phyloP scores from a whole-genome alignment of 2,797 vertebrate species.

The Pogoniulus pusillus region DNA sequence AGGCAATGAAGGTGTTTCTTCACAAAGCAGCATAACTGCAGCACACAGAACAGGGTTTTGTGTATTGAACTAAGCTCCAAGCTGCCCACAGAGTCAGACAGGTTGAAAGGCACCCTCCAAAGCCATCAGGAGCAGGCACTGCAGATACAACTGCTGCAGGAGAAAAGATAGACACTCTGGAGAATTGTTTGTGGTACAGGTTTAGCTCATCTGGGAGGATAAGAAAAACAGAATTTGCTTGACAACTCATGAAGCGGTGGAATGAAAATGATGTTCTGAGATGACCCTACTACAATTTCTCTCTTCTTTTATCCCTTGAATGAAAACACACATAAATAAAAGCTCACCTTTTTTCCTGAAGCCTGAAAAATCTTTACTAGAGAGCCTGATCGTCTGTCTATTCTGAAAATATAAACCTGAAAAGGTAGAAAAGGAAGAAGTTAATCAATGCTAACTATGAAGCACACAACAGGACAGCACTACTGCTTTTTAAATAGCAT shows the following conservation, averaged over 20 bases:
- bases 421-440: slow-evolving; percentile 3
- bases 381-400: slow-evolving; percentile 84
- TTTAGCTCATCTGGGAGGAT: background rate
- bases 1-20: background rate
- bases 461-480: background rate
- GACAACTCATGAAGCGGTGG: background rate
- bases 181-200: background rate
- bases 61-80: background rate
- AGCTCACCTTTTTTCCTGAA: slow-evolving; percentile 95
- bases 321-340: background rate
- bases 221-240: background rate
- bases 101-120: no score
- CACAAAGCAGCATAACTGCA: background rate
- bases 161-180: background rate
- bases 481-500: background rate
- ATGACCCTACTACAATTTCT: background rate
- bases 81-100: background rate
- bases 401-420: slow-evolving; percentile 97
- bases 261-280: background rate
- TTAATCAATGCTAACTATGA: background rate
- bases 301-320: background rate
- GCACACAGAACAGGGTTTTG: background rate
- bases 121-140: background rate
- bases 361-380: slow-evolving; percentile 93
- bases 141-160: background rate